A percentile compares a stretch with the other conserved stretches of the same genome.
phyloP scores from a whole-genome alignment of 1,140 invertebrate species.

The Hyphantria cunea region DNA sequence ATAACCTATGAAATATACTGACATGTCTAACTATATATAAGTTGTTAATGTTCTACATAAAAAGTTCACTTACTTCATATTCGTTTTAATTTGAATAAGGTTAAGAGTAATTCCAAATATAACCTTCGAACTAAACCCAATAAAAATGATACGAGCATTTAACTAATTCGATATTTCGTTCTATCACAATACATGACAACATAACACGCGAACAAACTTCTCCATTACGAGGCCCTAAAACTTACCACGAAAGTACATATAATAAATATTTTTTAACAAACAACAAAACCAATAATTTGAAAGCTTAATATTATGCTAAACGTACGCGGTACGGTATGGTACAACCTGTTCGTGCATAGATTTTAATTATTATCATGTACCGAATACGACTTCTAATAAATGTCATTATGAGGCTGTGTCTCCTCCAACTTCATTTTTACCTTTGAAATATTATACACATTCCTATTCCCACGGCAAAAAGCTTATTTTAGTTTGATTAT shows the following conservation, averaged over 20 bases:
- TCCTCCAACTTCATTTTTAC: conserved; percentile 40
- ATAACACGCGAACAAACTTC: conserved; percentile 21
- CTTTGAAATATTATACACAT: conserved; percentile 9
- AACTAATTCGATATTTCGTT: background rate
- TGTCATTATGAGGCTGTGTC: conserved; percentile 74
- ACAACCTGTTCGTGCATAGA: conserved; percentile 73
- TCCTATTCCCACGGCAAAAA: conserved; percentile 36
- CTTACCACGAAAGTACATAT: conserved; percentile 33
- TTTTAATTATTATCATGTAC: conserved; percentile 81
- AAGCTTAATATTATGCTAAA: conserved; percentile 71
- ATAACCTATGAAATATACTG: too few relatives aligned
- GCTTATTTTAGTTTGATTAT: conserved; percentile 13
- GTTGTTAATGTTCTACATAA: too few relatives aligned
- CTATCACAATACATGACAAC: conserved; percentile 16
- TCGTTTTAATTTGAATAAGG: too few relatives aligned
- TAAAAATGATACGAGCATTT: conserved; percentile 7
- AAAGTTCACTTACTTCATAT: too few relatives aligned
- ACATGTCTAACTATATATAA: too few relatives aligned
- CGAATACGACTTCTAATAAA: conserved; percentile 78
- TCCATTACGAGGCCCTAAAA: conserved; percentile 10
- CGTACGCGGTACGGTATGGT: conserved; percentile 70
- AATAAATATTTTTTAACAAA: conserved; percentile 52
- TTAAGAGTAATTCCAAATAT: too few relatives aligned
- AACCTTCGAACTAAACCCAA: background rate
- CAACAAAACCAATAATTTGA: conserved; percentile 64